These are phyloP conservation scores for Datnioides undecimradiatus DNA, from an alignment of 2,113 vertebrate genomes.

Conservation along the genomic window DNA sequence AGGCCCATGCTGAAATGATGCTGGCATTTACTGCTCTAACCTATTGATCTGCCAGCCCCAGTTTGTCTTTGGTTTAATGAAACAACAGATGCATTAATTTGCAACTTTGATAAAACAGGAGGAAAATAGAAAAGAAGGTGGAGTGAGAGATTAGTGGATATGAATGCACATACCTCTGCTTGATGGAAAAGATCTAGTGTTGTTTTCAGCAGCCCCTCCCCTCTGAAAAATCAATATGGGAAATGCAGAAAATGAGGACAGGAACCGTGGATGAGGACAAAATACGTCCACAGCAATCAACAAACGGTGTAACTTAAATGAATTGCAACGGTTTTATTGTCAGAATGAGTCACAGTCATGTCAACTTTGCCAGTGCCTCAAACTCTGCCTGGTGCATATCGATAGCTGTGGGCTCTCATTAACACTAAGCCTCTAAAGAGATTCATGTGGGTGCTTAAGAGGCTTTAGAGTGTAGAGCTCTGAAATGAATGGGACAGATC, in stretches of 20 bases:
- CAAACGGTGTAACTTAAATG: not conserved
- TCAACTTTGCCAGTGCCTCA: conserved; percentile 13
- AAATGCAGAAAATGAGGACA: conserved; percentile 51
- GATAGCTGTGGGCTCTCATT: conserved; percentile 30
- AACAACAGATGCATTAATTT: conserved; percentile 43
- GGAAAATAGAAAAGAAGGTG: conserved; percentile 7
- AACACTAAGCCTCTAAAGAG: conserved; percentile 47
- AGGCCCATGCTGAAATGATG: conserved; percentile 8
- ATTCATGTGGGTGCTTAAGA: conserved; percentile 35
- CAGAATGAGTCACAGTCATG: conserved; percentile 34
- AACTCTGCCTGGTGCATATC: conserved; percentile 32
- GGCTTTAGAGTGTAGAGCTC: conserved; percentile 25
- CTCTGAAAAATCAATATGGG: conserved; percentile 84
- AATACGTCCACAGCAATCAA: conserved; percentile 29
- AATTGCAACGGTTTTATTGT: conserved; percentile 9
- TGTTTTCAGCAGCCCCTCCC: conserved; percentile 96
- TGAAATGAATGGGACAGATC: conserved; percentile 19
- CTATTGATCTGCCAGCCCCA: conserved; percentile 21
- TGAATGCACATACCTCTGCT: conserved; percentile 87
- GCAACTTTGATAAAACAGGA: conserved; percentile 20
- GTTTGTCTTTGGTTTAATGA: conserved; percentile 10
- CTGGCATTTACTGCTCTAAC: conserved; percentile 12
- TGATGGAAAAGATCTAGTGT: conserved; percentile 96
- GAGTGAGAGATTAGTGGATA: conserved; percentile 17
- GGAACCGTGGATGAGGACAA: conserved; percentile 34